Conservation (phyloP, 1,140 invertebrate species). For the Eulimnadia texana region DNA sequence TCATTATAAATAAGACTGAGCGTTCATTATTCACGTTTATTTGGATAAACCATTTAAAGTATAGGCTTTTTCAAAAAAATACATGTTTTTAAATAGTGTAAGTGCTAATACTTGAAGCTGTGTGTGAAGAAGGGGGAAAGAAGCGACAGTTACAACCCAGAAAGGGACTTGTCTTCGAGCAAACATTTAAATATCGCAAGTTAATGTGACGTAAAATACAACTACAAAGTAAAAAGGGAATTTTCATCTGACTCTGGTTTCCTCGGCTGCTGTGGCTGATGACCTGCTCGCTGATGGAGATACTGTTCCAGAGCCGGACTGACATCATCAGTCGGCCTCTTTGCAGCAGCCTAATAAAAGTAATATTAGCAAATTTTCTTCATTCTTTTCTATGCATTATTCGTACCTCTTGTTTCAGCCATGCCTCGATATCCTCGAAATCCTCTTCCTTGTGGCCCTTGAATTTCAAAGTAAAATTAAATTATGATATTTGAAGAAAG, state of each 20-base stretch:
- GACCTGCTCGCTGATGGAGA: neutral
- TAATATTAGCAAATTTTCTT: no score
- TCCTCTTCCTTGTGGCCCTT: conserved; percentile 66
- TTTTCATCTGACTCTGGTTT: neutral
- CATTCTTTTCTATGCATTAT: no score
- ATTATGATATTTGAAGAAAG: neutral
- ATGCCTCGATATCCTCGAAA: conserved; percentile 87
- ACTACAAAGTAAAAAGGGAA: neutral
- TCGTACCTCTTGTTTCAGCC: conserved; percentile 58
- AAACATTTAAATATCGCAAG: no score
- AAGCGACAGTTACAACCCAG: no score
- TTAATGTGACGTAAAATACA: neutral
- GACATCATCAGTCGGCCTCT: neutral
- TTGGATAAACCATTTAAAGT: no score
- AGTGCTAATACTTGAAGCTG: conserved; percentile 1
- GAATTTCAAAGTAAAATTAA: conserved; percentile 28
- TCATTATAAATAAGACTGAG: neutral
- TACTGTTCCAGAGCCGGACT: conserved; percentile 6
- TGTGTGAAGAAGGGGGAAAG: neutral
- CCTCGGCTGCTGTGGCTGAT: neutral
- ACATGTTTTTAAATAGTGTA: neutral
- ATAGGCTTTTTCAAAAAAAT: no score
- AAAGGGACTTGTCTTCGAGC: no score
- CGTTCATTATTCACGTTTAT: conserved; percentile 4
- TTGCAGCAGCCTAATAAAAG: neutral